Evolutionary conservation across 2,113 vertebrate genomes (phyloP), one percentile per base, ranked within the genome.

Genomic region (Ranitomeya variabilis): DNA sequence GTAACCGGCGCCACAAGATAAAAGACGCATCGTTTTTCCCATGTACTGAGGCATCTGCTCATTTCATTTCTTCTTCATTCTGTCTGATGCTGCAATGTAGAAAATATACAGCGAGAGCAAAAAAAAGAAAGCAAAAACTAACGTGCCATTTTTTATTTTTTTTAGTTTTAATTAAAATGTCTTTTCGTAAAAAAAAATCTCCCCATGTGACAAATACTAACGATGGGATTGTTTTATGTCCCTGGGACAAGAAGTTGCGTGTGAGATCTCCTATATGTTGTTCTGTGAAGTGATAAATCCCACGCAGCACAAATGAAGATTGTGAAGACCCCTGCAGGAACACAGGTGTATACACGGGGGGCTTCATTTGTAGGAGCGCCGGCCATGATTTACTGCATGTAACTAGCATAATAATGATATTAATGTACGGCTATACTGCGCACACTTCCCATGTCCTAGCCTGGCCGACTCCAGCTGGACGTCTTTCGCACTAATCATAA

Each of bases 401-500:
- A 37, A 18, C 45, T 2, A 45, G 31, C 26, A 51, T 51, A 37
- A 45, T 79, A 79, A 79, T 79, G 51, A 55, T 79, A 79, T 79
- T 79, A 79, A 55, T 79, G 57, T 79, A 55, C 21, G 0, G n/a
- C 21, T 23, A 57, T 3, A 13, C 11, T 79, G 21, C 7, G 59
- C 37, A 51, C 7, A 64, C 85, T 64, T 62, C 55, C 55, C 80
- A 85, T 85, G 87, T 79, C 78, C 79, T 45, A 54, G 74, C 85
- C 59, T 85, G 87, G 59, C 73, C 66, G 45, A 1, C 90, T 90
- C 94, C 93, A 93, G 92, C 93, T 94, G 94, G 92, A 93, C 90
- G 90, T 90, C 76, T 51, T 62, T 0, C 84, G 90, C 85, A 92
- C 85, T 91, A 93, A 94, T 90, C 91, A 90, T 91, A 91, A 94